Conservation (phyloP, 2,797 vertebrate species). For the Urophycis tenuis region DNA sequence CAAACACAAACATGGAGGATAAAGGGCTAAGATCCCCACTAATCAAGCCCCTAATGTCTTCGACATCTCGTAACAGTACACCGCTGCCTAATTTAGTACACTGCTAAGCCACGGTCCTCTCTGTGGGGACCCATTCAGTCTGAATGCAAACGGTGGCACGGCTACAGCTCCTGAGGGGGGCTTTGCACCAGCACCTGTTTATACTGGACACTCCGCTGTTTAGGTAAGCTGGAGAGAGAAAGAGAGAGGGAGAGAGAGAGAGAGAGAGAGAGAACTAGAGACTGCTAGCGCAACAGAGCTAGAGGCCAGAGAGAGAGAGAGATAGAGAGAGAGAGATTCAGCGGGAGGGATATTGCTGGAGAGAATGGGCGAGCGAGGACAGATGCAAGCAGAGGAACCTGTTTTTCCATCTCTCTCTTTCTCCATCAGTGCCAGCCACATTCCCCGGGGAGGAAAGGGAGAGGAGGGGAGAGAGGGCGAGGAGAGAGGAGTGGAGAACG, state of each 20-base stretch:
- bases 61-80: conserved; percentile 12
- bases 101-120: conserved; percentile 19
- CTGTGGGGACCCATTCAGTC: conserved; percentile 36
- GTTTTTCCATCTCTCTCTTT: neutral
- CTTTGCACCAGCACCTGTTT: conserved; percentile 43
- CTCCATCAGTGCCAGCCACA: conserved; percentile 3
- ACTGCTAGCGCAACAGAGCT: neutral
- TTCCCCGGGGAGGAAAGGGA: neutral
- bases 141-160: conserved; percentile 30
- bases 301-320: neutral
- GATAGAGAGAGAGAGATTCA: neutral
- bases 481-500: neutral
- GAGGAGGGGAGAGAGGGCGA: neutral
- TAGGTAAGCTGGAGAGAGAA: conserved; percentile 22
- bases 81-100: conserved; percentile 14
- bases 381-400: conserved; percentile 17
- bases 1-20: neutral
- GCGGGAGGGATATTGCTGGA: neutral
- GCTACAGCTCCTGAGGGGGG: conserved; percentile 14
- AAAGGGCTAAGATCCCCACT: neutral
- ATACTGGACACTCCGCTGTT: conserved; percentile 40
- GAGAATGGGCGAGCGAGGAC: conserved; percentile 25
- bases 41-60: conserved; percentile 20
- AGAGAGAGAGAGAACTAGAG: neutral
- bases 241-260: neutral